Percentiles rank a stretch among this genome's conserved stretches.
Evolutionary conservation across 2,888 invertebrate species (phyloP).

Genomic region (Nebria brevicollis): DNA sequence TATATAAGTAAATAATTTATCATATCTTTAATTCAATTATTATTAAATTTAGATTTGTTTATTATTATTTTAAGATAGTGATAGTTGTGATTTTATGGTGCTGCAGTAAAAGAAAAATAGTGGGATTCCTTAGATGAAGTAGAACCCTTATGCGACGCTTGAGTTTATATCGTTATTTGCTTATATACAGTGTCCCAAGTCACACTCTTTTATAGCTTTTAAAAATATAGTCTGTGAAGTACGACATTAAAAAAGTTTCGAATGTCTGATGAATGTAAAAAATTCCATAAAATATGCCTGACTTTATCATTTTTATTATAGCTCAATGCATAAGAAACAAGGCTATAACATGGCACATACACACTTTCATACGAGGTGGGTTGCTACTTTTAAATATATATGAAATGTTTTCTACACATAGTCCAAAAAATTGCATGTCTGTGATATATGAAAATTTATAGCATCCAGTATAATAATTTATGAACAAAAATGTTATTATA

Average conservation of each 20-base stretch:
- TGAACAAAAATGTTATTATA: neutral
- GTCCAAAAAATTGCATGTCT: neutral
- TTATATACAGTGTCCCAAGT: constrained; percentile 14
- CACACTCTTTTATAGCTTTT: constrained; percentile 34
- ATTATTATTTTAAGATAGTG: neutral
- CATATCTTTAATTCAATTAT: too few species aligned
- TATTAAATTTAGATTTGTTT: too few species aligned
- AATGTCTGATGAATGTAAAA: constrained; percentile 39
- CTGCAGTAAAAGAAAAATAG: neutral
- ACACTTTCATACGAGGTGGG: neutral
- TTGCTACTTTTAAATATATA: neutral
- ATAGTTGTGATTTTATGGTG: neutral
- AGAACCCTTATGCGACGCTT: neutral
- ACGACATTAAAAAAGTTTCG: constrained; percentile 40
- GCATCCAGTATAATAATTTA: neutral
- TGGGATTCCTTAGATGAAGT: neutral
- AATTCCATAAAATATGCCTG: constrained; percentile 32
- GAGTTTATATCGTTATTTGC: constrained; percentile 8
- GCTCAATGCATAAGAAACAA: constrained; percentile 7
- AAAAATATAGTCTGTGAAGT: constrained; percentile 41
- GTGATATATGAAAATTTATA: neutral
- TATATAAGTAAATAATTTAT: too few species aligned
- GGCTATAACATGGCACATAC: constrained; percentile 1
- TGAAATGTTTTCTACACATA: neutral
- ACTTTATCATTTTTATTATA: constrained; percentile 38